Conservation (phyloP, 2,888 invertebrate species). For the Polydrusus tereticollis region DNA sequence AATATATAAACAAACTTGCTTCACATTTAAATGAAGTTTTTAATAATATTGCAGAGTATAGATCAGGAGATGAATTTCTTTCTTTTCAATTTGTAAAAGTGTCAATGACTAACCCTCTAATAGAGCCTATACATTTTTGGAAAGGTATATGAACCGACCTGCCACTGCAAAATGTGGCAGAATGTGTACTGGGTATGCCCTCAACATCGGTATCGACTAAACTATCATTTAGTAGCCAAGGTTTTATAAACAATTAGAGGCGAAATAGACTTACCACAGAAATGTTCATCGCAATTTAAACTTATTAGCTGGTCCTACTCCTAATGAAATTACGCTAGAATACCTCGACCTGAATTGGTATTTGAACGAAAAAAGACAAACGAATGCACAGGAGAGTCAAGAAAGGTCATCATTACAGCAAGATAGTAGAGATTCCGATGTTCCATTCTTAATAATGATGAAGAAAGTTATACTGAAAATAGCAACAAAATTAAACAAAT, state of each 20-base stretch:
- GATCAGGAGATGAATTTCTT: neutral
- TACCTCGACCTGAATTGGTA: no score
- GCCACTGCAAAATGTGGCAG: neutral
- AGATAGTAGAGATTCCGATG: no score
- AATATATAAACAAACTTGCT: neutral
- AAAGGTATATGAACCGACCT: neutral
- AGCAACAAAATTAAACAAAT: no score
- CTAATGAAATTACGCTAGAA: no score
- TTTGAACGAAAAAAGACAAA: no score
- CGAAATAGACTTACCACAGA: conserved; percentile 14
- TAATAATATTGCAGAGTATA: neutral
- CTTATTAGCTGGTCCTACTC: neutral
- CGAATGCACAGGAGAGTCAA: no score
- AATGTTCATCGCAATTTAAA: conserved; percentile 5
- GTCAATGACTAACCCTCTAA: neutral
- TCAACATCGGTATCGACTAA: conserved; percentile 17
- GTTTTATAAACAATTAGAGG: conserved; percentile 10
- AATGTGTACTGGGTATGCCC: neutral
- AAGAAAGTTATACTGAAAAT: no score
- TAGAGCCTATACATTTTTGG: neutral
- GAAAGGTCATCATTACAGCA: no score
- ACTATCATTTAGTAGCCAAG: conserved; percentile 5
- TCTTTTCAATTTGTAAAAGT: neutral
- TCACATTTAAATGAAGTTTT: neutral
- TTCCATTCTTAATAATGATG: no score